Conservation (phyloP, 2,113 vertebrate species). For the Periophthalmus modestus region DNA sequence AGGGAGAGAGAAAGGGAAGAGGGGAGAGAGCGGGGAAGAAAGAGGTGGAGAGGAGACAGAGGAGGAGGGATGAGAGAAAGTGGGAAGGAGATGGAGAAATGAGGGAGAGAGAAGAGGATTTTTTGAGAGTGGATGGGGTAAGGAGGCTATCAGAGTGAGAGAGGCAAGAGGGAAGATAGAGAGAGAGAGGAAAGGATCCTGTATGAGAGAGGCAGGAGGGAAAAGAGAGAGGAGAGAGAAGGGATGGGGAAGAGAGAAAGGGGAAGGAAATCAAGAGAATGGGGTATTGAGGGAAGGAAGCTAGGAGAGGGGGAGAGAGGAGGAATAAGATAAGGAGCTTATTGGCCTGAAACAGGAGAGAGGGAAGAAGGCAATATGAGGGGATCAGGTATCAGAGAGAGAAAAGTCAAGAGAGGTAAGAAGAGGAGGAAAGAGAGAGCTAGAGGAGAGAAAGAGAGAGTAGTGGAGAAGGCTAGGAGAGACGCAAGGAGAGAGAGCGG, state of each 20-base stretch:
- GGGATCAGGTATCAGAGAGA: neutral
- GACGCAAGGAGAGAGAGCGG: neutral
- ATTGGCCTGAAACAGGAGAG: neutral
- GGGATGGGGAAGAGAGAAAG: too few species aligned
- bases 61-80: slow-evolving; percentile 33
- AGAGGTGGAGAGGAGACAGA: slow-evolving; percentile 1
- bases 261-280: neutral
- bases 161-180: slow-evolving; percentile 11
- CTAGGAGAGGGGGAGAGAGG: neutral
- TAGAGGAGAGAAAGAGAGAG: neutral
- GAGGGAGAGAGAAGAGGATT: neutral
- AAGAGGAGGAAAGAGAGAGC: neutral
- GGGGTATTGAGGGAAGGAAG: neutral
- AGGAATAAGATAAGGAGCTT: neutral
- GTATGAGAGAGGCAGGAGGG: slow-evolving; percentile 14
- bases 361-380: neutral
- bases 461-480: too few species aligned
- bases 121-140: neutral
- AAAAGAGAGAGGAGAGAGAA: neutral
- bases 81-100: slow-evolving; percentile 22
- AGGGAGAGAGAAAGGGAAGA: slow-evolving; percentile 13
- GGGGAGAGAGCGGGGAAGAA: neutral
- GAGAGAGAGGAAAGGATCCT: slow-evolving; percentile 12
- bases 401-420: neutral
- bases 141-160: slow-evolving; percentile 18